Evolutionary conservation across 2,888 invertebrate genomes (phyloP).

Genomic region (Melanargia galathea): DNA sequence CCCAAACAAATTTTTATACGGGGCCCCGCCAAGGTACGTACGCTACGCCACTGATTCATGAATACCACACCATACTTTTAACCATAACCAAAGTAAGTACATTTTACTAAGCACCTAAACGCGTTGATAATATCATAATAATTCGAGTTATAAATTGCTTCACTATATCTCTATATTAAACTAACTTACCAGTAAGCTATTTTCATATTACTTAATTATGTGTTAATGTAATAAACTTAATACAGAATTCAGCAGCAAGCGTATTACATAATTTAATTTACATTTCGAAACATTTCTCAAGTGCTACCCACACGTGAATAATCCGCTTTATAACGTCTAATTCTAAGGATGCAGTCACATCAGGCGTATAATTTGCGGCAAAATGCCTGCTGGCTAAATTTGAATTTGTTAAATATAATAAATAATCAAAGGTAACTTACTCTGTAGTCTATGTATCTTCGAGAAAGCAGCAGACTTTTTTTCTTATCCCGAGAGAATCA

Average conservation of each 20-base stretch:
- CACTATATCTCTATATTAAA: not conserved
- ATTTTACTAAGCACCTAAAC: not conserved
- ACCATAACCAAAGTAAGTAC: not conserved
- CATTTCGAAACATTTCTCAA: conserved; percentile 8
- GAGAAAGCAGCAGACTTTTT: too few relatives aligned
- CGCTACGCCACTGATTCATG: too few relatives aligned
- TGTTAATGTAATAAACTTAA: not conserved
- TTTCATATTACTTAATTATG: not conserved
- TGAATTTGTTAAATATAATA: not conserved
- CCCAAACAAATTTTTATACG: too few relatives aligned
- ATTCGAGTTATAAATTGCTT: not conserved
- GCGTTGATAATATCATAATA: not conserved
- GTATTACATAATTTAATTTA: conserved; percentile 2
- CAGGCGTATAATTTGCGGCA: not conserved
- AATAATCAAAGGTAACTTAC: not conserved
- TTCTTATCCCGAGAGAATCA: too few relatives aligned
- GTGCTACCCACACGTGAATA: not conserved
- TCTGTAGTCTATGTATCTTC: not conserved
- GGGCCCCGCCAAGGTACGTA: too few relatives aligned
- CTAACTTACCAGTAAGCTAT: not conserved
- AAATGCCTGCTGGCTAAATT: not conserved
- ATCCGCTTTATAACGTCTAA: conserved; percentile 14
- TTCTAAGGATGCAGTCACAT: not conserved
- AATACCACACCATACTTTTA: too few relatives aligned
- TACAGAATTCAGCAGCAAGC: conserved; percentile 1